Evolutionary conservation across 2,113 vertebrate species (phyloP).

Genomic region (Hypocryptadius cinnamomeus): DNA sequence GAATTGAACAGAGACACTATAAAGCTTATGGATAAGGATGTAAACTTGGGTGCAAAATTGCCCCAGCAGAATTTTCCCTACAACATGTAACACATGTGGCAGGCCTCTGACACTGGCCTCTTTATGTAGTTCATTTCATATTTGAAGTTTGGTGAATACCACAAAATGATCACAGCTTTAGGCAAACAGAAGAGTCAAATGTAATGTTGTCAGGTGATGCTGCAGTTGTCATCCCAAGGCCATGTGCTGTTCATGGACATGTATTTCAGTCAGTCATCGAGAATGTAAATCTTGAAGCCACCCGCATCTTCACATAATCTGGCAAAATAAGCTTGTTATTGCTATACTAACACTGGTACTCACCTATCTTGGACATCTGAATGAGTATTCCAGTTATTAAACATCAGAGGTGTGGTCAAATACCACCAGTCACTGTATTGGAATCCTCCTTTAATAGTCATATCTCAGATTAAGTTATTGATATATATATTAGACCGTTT

Average conservation of each 20-base stretch:
- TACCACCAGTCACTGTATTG: neutral
- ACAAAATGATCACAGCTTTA: neutral
- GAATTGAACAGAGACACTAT: neutral
- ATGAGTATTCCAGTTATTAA: neutral
- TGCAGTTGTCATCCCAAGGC: neutral
- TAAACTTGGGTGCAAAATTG: neutral
- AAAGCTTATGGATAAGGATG: neutral
- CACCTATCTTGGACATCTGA: neutral
- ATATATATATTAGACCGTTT: accelerated
- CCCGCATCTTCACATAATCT: neutral
- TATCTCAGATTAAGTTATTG: neutral
- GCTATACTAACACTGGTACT: neutral
- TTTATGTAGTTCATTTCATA: neutral
- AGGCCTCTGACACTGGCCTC: neutral
- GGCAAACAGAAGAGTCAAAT: neutral
- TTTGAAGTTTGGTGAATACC: neutral
- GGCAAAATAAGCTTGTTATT: neutral
- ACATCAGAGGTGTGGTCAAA: neutral
- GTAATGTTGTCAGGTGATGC: neutral
- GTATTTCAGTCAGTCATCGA: neutral
- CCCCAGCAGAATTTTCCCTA: neutral
- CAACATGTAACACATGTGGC: neutral
- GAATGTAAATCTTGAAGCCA: neutral
- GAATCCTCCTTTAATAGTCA: neutral
- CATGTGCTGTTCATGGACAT: neutral